Evolutionary conservation across 2,113 vertebrate species (phyloP).

Genomic region (Sylvia atricapilla): DNA sequence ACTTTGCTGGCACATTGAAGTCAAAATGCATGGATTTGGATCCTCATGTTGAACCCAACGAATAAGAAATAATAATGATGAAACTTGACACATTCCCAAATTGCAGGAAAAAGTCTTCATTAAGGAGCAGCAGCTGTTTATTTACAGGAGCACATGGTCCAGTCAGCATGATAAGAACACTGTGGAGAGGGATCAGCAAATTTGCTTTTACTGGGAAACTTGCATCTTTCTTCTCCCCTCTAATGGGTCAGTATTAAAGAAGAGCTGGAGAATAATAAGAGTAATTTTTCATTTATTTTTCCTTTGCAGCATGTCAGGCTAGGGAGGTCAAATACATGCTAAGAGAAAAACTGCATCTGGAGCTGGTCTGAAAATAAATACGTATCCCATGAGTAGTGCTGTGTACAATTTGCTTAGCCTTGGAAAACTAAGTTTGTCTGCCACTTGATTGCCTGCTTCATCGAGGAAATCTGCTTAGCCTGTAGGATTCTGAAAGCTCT

Average conservation of each 20-base stretch:
- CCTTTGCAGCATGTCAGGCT: background rate
- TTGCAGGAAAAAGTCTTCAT: conserved; percentile 12
- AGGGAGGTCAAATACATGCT: conserved; percentile 19
- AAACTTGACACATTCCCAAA: background rate
- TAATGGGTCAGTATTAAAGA: background rate
- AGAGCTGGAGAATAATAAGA: conserved; percentile 35
- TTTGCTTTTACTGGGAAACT: conserved; percentile 18
- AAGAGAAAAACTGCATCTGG: conserved; percentile 31
- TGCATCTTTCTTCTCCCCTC: background rate
- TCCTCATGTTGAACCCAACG: background rate
- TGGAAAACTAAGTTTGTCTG: conserved; percentile 16
- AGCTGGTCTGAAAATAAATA: conserved; percentile 38
- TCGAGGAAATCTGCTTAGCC: conserved; percentile 36
- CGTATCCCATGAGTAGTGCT: background rate
- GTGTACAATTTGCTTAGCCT: conserved; percentile 22
- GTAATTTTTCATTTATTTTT: conserved; percentile 33
- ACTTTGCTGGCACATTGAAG: background rate
- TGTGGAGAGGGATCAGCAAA: conserved; percentile 11
- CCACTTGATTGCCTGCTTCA: conserved; percentile 36
- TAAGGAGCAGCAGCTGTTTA: conserved; percentile 37
- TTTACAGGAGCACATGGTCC: conserved; percentile 21
- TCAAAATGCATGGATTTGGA: background rate
- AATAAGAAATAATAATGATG: background rate
- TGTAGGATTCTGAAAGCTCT: background rate
- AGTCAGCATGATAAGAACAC: conserved; percentile 23